phyloP scores from a whole-genome alignment of 2,113 vertebrate species.

The Poeciliopsis retropinna region DNA sequence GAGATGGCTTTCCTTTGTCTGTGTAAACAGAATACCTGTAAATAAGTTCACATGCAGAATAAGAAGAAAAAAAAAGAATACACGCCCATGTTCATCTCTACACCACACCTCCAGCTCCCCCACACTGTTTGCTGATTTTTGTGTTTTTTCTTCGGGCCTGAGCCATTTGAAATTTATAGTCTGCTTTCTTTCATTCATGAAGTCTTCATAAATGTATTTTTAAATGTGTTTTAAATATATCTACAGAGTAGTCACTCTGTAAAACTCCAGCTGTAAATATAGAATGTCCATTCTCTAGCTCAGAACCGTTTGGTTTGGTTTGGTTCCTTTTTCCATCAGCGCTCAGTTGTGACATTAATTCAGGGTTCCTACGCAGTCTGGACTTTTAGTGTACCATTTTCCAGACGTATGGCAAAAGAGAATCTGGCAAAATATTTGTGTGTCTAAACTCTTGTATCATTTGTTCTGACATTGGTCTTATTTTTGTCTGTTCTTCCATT shows the following conservation, averaged over 20 bases:
- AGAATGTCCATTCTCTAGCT: no score
- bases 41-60: constrained; percentile 11
- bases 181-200: constrained; percentile 46
- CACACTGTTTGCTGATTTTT: constrained; percentile 37
- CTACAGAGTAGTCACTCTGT: background rate
- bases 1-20: background rate
- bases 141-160: constrained; percentile 31
- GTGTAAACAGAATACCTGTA: background rate
- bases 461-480: no score
- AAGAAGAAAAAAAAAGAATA: background rate
- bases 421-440: no score
- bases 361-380: no score
- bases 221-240: constrained; percentile 39
- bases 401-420: no score
- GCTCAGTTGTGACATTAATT: no score
- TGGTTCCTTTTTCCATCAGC: no score
- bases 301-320: background rate
- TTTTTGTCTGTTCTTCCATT: background rate
- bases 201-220: constrained; percentile 80
- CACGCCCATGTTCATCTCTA: background rate
- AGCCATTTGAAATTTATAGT: constrained; percentile 51
- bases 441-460: no score
- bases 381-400: no score
- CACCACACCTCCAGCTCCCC: constrained; percentile 13
- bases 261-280: no score